These are phyloP conservation scores for Ellobium chinense DNA, from an alignment of 2,888 invertebrate genomes.

Conservation along the genomic window DNA sequence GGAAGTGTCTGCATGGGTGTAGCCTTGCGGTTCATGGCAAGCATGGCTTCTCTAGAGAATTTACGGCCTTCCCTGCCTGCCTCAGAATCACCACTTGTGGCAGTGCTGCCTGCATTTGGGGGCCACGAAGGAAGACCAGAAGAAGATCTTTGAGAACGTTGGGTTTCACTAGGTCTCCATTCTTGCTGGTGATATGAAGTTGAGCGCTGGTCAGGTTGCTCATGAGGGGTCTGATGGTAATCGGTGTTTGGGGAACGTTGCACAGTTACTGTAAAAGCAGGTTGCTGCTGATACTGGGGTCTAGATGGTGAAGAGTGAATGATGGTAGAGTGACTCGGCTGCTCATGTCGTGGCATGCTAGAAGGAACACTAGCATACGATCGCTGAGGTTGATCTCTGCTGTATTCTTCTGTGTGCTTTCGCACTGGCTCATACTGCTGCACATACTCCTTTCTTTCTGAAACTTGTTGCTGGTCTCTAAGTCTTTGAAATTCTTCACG, in stretches of 20 bases:
- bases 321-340: no score
- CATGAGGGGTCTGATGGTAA: conserved; percentile 13
- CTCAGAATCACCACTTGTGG: not conserved
- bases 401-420: no score
- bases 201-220: not conserved
- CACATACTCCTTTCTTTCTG: no score
- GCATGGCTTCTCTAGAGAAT: conserved; percentile 63
- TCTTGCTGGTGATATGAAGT: not conserved
- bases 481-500: conserved; percentile 61
- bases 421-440: no score
- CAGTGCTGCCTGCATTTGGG: not conserved
- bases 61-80: not conserved
- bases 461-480: conserved; percentile 18
- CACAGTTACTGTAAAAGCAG: no score
- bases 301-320: not conserved
- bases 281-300: not conserved
- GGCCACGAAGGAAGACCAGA: conserved; percentile 21
- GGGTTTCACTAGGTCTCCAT: no score
- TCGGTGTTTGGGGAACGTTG: no score
- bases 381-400: no score
- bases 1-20: conserved; percentile 59
- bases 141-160: no score
- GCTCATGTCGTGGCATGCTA: no score
- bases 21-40: conserved; percentile 70
- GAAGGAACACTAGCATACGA: no score